These are phyloP conservation scores for Podarcis lilfordi DNA, from an alignment of 2,797 vertebrate species.

Conservation along the genomic window DNA sequence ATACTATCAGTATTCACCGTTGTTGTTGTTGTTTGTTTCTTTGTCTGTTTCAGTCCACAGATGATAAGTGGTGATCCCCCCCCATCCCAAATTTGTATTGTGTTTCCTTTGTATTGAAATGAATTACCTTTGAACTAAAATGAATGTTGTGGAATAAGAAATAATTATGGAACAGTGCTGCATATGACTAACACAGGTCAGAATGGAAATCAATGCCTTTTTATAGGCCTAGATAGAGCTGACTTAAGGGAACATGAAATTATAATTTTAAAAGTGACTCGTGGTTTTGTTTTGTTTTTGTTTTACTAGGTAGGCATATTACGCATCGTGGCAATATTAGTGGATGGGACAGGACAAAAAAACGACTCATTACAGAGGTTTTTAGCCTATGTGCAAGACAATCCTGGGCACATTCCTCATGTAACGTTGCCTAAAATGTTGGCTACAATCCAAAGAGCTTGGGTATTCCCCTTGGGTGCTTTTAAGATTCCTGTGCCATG, in stretches of 20 bases:
- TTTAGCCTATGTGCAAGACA: background rate
- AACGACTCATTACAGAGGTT: background rate
- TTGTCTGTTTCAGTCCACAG: too few species aligned
- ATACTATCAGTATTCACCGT: too few species aligned
- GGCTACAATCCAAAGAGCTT: background rate
- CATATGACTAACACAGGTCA: too few species aligned
- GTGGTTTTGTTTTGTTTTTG: too few species aligned
- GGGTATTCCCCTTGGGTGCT: background rate
- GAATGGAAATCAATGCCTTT: background rate
- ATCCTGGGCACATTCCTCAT: background rate
- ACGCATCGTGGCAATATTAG: background rate
- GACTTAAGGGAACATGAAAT: background rate
- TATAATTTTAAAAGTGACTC: too few species aligned
- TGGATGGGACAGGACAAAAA: background rate
- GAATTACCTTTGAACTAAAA: too few species aligned
- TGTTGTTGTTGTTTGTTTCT: too few species aligned
- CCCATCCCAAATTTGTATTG: too few species aligned
- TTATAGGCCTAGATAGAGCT: background rate
- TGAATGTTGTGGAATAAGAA: too few species aligned
- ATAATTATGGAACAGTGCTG: too few species aligned
- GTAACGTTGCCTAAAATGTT: background rate
- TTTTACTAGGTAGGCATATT: background rate
- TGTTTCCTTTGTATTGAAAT: too few species aligned
- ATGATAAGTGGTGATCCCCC: too few species aligned
- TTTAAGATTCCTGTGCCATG: background rate